These are phyloP conservation scores for Decapterus maruadsi DNA, from an alignment of 2,797 vertebrate genomes.

Conservation along the genomic window DNA sequence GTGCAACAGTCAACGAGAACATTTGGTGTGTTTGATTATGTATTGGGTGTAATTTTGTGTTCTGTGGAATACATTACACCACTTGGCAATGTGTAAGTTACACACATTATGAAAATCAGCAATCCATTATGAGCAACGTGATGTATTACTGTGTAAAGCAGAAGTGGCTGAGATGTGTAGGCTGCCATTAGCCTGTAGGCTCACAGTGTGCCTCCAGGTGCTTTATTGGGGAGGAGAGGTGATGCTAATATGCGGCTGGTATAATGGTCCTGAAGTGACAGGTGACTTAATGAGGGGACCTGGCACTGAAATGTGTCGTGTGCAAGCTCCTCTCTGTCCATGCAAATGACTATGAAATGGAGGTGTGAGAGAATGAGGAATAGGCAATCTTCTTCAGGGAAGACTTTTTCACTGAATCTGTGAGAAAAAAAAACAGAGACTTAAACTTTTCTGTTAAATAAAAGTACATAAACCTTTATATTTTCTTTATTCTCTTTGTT, in stretches of 20 bases:
- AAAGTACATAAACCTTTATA: slow-evolving; percentile 43
- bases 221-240: slow-evolving; percentile 76
- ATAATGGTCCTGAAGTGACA: slow-evolving; percentile 81
- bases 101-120: slow-evolving; percentile 78
- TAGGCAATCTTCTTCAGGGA: slow-evolving; percentile 53
- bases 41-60: slow-evolving; percentile 71
- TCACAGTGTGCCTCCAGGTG: slow-evolving; percentile 60
- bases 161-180: slow-evolving; percentile 72
- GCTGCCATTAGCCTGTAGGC: slow-evolving; percentile 66
- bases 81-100: slow-evolving; percentile 75
- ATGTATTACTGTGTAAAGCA: slow-evolving; percentile 62
- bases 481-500: slow-evolving; percentile 64
- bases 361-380: slow-evolving; percentile 59
- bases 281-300: slow-evolving; percentile 81
- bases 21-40: slow-evolving; percentile 76
- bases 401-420: slow-evolving; percentile 65
- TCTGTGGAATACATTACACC: slow-evolving; percentile 74
- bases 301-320: slow-evolving; percentile 69
- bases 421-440: slow-evolving; percentile 18
- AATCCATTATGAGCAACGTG: slow-evolving; percentile 67
- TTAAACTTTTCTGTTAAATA: slow-evolving; percentile 42
- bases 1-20: slow-evolving; percentile 65
- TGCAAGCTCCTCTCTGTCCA: slow-evolving; percentile 60
- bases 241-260: slow-evolving; percentile 73
- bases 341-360: slow-evolving; percentile 74